Conservation (phyloP, 1,140 invertebrate species). For the Augochlora pura region DNA sequence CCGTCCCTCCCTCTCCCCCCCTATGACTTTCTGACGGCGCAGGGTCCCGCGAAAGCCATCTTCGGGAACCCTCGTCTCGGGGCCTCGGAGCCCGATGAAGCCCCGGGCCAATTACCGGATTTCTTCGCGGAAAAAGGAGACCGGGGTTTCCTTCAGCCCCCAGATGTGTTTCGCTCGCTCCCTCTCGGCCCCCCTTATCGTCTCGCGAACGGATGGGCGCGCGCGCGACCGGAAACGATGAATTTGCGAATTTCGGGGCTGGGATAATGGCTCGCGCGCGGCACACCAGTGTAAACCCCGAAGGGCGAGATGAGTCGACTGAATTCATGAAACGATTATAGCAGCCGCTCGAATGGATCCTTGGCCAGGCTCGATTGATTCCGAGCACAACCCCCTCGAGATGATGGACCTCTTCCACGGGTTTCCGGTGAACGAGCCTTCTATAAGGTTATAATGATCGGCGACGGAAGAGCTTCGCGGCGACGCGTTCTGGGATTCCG, state of each 20-base stretch:
- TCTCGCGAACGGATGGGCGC: background rate
- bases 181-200: background rate
- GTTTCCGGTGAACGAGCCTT: constrained; percentile 42
- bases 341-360: constrained; percentile 37
- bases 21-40: constrained; percentile 31
- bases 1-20: no score
- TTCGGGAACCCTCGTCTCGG: constrained; percentile 24
- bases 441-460: constrained; percentile 37
- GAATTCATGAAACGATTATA: constrained; percentile 63
- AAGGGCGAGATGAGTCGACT: constrained; percentile 43
- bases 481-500: constrained; percentile 23
- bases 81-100: constrained; percentile 54
- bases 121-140: constrained; percentile 41
- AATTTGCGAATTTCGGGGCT: constrained; percentile 49
- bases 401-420: constrained; percentile 36
- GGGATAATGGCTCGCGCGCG: constrained; percentile 35
- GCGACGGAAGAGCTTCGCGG: background rate
- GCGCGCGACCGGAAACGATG: constrained; percentile 30
- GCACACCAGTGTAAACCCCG: constrained; percentile 36
- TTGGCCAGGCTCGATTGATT: background rate
- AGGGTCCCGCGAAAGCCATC: constrained; percentile 1
- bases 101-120: constrained; percentile 63
- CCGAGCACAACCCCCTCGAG: background rate
- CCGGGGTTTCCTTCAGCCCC: background rate
- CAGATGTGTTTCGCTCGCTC: background rate